Evolutionary conservation across 2,888 invertebrate genomes (phyloP).

Genomic region (Pomacea canaliculata): DNA sequence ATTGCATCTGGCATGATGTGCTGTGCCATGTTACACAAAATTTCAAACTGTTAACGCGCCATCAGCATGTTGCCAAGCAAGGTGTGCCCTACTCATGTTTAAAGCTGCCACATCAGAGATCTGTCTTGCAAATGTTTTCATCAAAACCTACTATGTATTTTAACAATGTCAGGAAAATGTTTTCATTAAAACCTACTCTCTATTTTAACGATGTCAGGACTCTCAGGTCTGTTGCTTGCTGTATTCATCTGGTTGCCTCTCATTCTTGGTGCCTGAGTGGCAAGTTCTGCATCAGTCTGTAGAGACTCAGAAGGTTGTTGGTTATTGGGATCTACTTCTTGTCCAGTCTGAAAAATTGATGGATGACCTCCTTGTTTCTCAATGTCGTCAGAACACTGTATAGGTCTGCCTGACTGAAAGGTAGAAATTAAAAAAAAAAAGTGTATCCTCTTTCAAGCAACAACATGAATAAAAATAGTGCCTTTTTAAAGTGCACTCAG

Average conservation of each 20-base stretch:
- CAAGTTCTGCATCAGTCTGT: slow-evolving; percentile 1
- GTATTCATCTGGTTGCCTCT: background rate
- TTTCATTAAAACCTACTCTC: background rate
- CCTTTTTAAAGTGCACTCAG: too few relatives aligned
- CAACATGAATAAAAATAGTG: too few relatives aligned
- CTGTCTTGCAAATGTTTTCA: too few relatives aligned
- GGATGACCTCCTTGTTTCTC: background rate
- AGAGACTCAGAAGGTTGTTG: background rate
- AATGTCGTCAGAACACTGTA: background rate
- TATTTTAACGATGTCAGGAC: background rate
- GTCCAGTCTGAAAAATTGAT: slow-evolving; percentile 4
- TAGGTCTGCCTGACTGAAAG: background rate
- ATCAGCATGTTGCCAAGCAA: too few relatives aligned
- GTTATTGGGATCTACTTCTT: background rate
- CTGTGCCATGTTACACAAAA: too few relatives aligned
- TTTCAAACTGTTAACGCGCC: too few relatives aligned
- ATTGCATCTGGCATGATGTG: too few relatives aligned
- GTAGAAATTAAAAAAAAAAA: background rate
- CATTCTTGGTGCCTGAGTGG: background rate
- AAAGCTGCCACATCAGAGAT: too few relatives aligned
- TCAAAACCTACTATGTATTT: too few relatives aligned
- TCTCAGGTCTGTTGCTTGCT: background rate
- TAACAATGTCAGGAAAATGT: too few relatives aligned
- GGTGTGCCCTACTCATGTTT: too few relatives aligned
- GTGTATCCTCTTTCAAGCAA: too few relatives aligned